Base-by-base conservation (phyloP, 92 coral and sea anemone species). In the Parazoanthus swiftii region DNA sequence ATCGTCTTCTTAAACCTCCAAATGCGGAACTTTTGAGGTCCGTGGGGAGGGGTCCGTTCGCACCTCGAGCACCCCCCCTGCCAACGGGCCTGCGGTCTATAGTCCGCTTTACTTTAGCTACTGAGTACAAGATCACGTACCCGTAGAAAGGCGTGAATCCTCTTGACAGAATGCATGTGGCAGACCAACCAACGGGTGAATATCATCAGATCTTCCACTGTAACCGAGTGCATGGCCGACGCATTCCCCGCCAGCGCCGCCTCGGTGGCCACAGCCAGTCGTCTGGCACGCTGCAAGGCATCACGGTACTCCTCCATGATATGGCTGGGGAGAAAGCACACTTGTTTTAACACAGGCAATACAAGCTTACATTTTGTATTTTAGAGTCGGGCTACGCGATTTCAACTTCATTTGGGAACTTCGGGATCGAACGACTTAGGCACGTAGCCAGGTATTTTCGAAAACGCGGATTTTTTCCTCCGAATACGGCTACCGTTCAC, bases 221-320 rank as follows among this genome's bases (percentile, higher is more conserved):
- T 97, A 6, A 97, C 99, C 3, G 92, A 92, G 74, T 95, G 95
- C 98, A 97, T 97, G 42, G 99, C 99, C 7, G 97, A 91, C 18
- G 90, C 98, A 76, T 93, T 89, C 23, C 95, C 98, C 42, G 98
- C 96, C n/a, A 97, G 85, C 10, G 98, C 90, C 15, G 98, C 97
- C 87, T 97, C 99, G 23, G 92, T 76, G 3, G 98, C 98, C 42
- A 92, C 91, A 11, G 98, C 95, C 25, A 97, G 85, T 74, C 98
- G 90, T 54, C 98, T 91, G 13, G 97, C 97, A 20, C 99, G 86
- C 74, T 95, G 95, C 3, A 94, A 89, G 50, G 98, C 94, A 85
- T 96, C 99, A 43, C 95, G 98, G 54, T 97, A 97, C 82, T 97
- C 99, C 56, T 94, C 95, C 99, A 97, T 97, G 79, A 97, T 97